Evolutionary conservation across 2,888 invertebrate species (phyloP).

Genomic region (Eupithecia tripunctaria): DNA sequence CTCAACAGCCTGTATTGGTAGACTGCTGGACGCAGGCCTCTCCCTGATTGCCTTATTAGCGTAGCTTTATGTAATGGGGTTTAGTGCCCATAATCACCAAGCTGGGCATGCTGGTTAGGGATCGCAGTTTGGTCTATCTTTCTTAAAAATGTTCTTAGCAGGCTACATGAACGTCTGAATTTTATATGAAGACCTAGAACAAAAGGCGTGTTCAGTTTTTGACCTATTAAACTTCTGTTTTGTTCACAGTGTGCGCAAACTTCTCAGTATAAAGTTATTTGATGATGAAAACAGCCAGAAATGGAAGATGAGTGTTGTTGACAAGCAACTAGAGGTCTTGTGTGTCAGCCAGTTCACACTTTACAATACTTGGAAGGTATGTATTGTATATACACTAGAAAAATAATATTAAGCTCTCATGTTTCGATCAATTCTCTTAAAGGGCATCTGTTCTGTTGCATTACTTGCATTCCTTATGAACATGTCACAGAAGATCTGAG

Average conservation of each 20-base stretch:
- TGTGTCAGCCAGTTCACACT: conserved; percentile 94
- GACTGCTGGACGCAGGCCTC: too few species aligned
- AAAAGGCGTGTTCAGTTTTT: not conserved
- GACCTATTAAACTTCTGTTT: not conserved
- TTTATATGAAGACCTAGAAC: too few species aligned
- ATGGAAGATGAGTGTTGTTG: conserved; percentile 91
- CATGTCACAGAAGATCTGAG: not conserved
- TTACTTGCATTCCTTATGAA: not conserved
- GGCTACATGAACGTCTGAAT: too few species aligned
- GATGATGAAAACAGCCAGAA: conserved; percentile 89
- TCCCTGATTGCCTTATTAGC: too few species aligned
- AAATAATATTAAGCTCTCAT: not conserved
- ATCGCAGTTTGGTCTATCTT: too few species aligned
- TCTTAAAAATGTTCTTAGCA: too few species aligned
- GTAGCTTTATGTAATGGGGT: too few species aligned
- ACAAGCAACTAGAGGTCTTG: conserved; percentile 88
- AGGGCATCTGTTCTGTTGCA: not conserved
- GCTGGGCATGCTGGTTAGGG: too few species aligned
- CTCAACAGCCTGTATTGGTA: too few species aligned
- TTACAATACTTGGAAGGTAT: conserved; percentile 89
- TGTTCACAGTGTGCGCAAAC: conserved; percentile 87
- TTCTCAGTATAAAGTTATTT: conserved; percentile 92
- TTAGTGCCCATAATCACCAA: too few species aligned
- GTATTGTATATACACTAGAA: conserved; percentile 26
- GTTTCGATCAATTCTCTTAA: not conserved